Base-by-base conservation (phyloP, 2,888 invertebrate species). In the Dioctria linearis region DNA sequence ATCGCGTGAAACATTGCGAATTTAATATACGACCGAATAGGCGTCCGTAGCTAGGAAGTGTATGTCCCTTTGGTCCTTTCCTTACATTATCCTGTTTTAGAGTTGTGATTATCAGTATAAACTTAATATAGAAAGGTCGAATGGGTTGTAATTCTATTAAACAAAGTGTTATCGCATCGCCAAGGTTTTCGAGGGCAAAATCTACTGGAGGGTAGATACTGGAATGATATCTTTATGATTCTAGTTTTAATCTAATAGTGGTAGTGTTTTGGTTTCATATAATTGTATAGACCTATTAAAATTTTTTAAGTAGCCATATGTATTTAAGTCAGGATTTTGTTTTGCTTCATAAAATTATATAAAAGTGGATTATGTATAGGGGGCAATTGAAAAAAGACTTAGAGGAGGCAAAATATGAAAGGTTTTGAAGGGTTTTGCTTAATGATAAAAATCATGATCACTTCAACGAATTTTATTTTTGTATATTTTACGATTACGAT, bases 1-100 rank as follows among this genome's bases (percentile, higher is more conserved):
- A 78, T 78, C 78, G 78, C 78, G 78, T 78, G 49, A 78, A 78
- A 78, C 78, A 78, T 78, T 78, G 78, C 78, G 51, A 65, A 78
- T 65, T 40, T 78, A 78, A 63, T 75, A 75, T 75, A 75, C 75
- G 75, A 75, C 42, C 42, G 71, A 71, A 54, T 71, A 54, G 71
- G 54, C n/a, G 40, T 9, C 39, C 4, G 69, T 25, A 4, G 59
- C 13, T 59, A 13, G 69, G 25, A 40, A 66, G 51, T 71, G 71
- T 25, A 25, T 71, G 71, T 71, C 69, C 51, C 25, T 75, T 75
- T 75, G 57, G 59, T 75, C 75, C 75, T 75, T 59, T 65, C 39
- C 75, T 75, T 42, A 75, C 11, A 59, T 46, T 51, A 46, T 59
- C 59, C 49, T 37, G 67, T 67, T 69, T 69, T 69, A 57, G 75